Base-by-base conservation (phyloP, 2,797 vertebrate genomes). In the Erpetoichthys calabaricus region DNA sequence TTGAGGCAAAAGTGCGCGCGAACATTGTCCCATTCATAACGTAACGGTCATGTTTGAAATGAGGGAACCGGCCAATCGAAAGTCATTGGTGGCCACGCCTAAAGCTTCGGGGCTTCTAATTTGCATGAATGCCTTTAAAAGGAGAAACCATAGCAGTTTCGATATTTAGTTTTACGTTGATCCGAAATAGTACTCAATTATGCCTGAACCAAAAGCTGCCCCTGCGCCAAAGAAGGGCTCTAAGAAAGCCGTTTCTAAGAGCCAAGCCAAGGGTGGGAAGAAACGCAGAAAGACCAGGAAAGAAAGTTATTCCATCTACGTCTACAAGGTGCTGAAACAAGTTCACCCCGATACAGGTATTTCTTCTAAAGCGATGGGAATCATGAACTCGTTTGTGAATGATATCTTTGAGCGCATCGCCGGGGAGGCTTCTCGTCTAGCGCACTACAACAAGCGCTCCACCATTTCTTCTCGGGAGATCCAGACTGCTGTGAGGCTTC, bases 381-480 rank as follows among this genome's bases (percentile, higher is more conserved):
- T 59, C n/a, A 59, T 59, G 7, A 49, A 49, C n/a, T 49, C 4
- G 3, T 49, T 49, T 49, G 47, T 49, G 7, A 49, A 49, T 47
- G 50, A 59, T 51, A 59, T 59, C 10, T 59, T 59, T 9, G 58
- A 59, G 44, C 58, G 50, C 51, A 59, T 59, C 8, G 50, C 63
- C 0, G 43, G 57, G 6, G 69, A 68, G 47, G 67, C 68, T 42
- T 55, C 68, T 10, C 64, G 63, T 7, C 41, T 71, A 67, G 55
- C 60, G 51, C 57, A 43, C 25, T 25, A 25, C 25, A 25, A 25
- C 25, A 25, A 25, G 25, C 25, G 25, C 25, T 25, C 25, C 25
- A 25, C 25, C 1, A 25, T 25, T 25, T 25, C 25, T 25, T 25
- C 25, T 25, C 25, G 25, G 25, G 25, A 25, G 25, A 25, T 25